Conservation (phyloP, 2,113 vertebrate genomes). For the Xiphias gladius region DNA sequence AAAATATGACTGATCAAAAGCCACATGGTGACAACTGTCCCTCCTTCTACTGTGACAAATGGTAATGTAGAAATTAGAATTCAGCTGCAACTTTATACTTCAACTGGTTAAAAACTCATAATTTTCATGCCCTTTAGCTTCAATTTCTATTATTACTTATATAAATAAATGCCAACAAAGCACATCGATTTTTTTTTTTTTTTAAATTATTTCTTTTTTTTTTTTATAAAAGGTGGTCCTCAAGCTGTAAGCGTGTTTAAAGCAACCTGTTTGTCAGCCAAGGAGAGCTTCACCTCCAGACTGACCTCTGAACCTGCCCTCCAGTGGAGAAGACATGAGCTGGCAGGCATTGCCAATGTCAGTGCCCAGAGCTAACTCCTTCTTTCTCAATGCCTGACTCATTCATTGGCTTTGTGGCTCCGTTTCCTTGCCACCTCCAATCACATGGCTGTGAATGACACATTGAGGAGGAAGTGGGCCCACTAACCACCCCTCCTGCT, state of each 20-base stretch:
- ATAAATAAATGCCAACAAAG: conserved; percentile 9
- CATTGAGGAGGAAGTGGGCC: conserved; percentile 78
- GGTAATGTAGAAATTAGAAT: conserved; percentile 52
- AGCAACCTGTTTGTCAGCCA: conserved; percentile 74
- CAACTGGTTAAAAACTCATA: no score
- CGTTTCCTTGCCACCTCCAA: conserved; percentile 80
- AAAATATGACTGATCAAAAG: conserved; percentile 72
- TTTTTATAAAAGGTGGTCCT: conserved; percentile 15
- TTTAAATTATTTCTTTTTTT: no score
- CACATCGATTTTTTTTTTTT: neutral
- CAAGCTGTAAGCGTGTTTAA: conserved; percentile 44
- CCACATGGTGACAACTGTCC: conserved; percentile 58
- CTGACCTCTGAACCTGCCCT: conserved; percentile 82
- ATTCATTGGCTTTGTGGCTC: conserved; percentile 76
- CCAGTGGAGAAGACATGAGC: conserved; percentile 81
- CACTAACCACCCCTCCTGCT: conserved; percentile 46
- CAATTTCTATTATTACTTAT: neutral
- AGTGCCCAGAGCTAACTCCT: conserved; percentile 77
- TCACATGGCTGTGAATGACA: conserved; percentile 82
- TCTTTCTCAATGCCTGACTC: conserved; percentile 76
- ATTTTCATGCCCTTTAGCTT: conserved; percentile 35
- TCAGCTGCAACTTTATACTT: conserved; percentile 31
- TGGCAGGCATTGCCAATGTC: conserved; percentile 82
- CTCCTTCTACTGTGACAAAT: conserved; percentile 68
- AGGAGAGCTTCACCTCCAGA: conserved; percentile 83